Base-by-base conservation (phyloP, 2,797 vertebrate genomes). In the Liparis tanakae region DNA sequence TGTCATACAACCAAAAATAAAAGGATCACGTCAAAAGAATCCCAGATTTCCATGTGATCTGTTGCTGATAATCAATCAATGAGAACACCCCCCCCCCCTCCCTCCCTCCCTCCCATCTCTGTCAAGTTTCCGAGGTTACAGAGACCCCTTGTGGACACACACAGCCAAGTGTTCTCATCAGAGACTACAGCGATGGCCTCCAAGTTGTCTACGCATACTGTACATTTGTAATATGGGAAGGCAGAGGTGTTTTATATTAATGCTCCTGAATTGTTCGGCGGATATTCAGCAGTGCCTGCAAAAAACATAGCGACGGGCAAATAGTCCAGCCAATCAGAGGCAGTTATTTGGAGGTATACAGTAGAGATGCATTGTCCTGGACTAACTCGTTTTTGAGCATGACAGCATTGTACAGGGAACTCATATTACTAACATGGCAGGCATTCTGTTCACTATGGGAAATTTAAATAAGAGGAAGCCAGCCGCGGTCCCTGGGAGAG, bases 381-480 rank as follows among this genome's bases (percentile, higher is more conserved):
- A 74, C 72, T 59, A 14, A 44, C 64, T 85, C 78, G 57, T 80
- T 89, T 89, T 90, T 62, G 68, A 83, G 75, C 84, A 62, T 79
- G 81, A 73, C 64, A 6, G 67, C 88, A 91, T 87, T 91, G 88
- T 88, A 53, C 57, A 66, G 76, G 80, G 82, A 89, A 89, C 91
- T 93, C 91, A 73, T 84, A 76, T 93, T 89, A 93, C 91, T 50
- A 14, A 64, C 73, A 69, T 90, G 92, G 37, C 64, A 84, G 85
- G 89, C 85, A 92, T 92, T 76, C 80, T 83, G 79, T 83, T 70
- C 76, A 85, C 85, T 90, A 64, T 72, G 86, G 73, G 57, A 82
- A 84, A 81, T 94, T 93, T 90, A 92, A 92, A 92, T 85, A 90
- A 85, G 90, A 88, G 80, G 82, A 73, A 79, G 80, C 75, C 86